Percentiles rank a stretch among this genome's conserved stretches.
phyloP scores from a whole-genome alignment of 2,797 vertebrate species.

The Malurus leucopterus region DNA sequence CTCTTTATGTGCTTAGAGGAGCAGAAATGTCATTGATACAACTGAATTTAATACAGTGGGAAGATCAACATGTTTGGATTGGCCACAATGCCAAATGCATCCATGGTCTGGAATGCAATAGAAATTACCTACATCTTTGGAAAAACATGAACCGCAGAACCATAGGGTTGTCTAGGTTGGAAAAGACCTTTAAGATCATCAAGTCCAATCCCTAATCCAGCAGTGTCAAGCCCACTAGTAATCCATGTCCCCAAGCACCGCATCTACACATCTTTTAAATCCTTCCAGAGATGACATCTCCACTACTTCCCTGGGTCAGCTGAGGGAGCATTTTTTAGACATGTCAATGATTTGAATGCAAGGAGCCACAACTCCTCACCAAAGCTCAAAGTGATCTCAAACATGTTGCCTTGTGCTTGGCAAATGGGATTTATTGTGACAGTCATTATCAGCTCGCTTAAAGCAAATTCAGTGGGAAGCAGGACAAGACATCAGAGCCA shows the following conservation, averaged over 20 bases:
- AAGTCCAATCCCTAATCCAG: neutral
- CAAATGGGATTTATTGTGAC: neutral
- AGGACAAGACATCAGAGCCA: neutral
- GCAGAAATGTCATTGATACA: neutral
- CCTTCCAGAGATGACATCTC: neutral
- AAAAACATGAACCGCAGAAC: neutral
- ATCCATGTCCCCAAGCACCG: neutral
- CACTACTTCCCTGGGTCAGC: neutral
- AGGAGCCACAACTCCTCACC: neutral
- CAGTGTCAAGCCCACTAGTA: neutral
- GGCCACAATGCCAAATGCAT: fast-evolving
- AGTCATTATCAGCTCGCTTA: neutral
- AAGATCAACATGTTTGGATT: neutral
- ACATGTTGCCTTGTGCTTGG: neutral
- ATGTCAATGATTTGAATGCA: neutral
- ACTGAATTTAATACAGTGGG: neutral
- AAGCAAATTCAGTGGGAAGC: neutral
- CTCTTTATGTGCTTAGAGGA: neutral
- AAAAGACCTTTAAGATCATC: neutral
- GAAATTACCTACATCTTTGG: neutral
- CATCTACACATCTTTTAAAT: neutral
- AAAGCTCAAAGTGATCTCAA: neutral
- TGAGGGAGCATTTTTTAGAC: neutral
- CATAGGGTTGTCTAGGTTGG: neutral
- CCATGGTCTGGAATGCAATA: neutral